These are phyloP conservation scores for Oostethus manadensis DNA, from an alignment of 2,113 vertebrate species.

Conservation along the genomic window DNA sequence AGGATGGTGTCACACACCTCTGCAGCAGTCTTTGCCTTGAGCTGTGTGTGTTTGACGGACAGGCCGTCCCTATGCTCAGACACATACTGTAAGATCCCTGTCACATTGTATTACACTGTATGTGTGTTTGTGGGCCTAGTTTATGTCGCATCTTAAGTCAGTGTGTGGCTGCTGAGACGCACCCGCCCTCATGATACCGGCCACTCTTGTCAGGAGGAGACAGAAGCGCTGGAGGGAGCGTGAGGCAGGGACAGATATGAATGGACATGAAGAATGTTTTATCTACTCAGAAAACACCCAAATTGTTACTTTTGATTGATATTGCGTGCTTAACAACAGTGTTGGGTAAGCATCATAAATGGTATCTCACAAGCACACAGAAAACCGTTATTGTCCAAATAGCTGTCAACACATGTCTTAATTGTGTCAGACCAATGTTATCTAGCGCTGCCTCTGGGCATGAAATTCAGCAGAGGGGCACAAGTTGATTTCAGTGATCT, in stretches of 20 bases:
- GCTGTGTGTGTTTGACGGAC: slow-evolving; percentile 53
- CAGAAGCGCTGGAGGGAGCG: background rate
- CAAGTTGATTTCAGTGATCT: too few species aligned
- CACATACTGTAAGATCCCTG: slow-evolving; percentile 70
- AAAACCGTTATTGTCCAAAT: too few species aligned
- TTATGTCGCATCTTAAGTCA: slow-evolving; percentile 19
- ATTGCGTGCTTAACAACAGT: background rate
- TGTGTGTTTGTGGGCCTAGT: slow-evolving; percentile 11
- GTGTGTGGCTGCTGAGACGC: slow-evolving; percentile 31
- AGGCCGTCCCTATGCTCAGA: slow-evolving; percentile 53
- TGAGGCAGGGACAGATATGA: background rate
- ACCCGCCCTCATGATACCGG: slow-evolving; percentile 35
- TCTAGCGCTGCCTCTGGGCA: too few species aligned
- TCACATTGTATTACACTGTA: slow-evolving; percentile 62
- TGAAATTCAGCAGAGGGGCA: too few species aligned
- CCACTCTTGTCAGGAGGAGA: slow-evolving; percentile 32
- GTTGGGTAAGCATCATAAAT: too few species aligned
- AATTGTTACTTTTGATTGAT: background rate
- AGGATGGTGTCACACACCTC: slow-evolving; percentile 53
- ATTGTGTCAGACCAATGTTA: too few species aligned
- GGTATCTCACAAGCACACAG: too few species aligned
- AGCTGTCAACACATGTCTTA: too few species aligned
- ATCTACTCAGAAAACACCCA: background rate
- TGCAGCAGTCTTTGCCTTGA: slow-evolving; percentile 43
- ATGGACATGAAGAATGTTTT: background rate